Evolutionary conservation across 2,797 vertebrate genomes (phyloP), one percentile per base, ranked within the genome.

Genomic region (Pteropus rufus): DNA sequence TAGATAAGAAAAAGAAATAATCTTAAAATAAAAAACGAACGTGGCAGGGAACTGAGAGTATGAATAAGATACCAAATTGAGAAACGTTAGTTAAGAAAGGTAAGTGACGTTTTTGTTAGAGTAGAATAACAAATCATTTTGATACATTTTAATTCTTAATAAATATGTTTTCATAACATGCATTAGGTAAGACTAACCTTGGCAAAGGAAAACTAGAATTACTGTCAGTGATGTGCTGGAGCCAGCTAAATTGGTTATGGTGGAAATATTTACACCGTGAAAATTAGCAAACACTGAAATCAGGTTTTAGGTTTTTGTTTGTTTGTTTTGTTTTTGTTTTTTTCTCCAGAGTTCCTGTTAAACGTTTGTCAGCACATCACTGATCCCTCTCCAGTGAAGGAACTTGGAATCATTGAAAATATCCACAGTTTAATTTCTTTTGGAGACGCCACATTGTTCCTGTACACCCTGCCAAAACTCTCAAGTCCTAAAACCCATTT

Each of bases 201-300:
- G 73, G 81, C 34, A 75, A 91, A 94, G 36, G 49, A 76, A 89
- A 94, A 34, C 31, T 14, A 39, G 44, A 54, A 46, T 75, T 29
- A 10, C 12, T 73, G 34, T 34, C 46, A 67, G 67, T 3, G 16
- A 36, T 58, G 8, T 10, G 39, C 15, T 14, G 21, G n/a, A 92
- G 10, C 19, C 65, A 54, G 77, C 46, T 46, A 70, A 82, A 54
- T 5, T 54, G 77, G 26, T 75, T 76, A 76, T 14, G 56, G 69
- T 69, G 44, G 77, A 62, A 46, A 19, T 49, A 79, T 79, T 93
- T 82, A 89, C 56, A 85, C 29, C 69, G 10, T 15, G 77, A 77
- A 94, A 77, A 95, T 54, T n/a, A 58, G 90, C 56, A 93, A 90
- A 54, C 83, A 81, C 18, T 34, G 39, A n/a, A 77, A 75, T 82